phyloP scores from a whole-genome alignment of 2,797 vertebrate species.

The Rhabdomys pumilio region DNA sequence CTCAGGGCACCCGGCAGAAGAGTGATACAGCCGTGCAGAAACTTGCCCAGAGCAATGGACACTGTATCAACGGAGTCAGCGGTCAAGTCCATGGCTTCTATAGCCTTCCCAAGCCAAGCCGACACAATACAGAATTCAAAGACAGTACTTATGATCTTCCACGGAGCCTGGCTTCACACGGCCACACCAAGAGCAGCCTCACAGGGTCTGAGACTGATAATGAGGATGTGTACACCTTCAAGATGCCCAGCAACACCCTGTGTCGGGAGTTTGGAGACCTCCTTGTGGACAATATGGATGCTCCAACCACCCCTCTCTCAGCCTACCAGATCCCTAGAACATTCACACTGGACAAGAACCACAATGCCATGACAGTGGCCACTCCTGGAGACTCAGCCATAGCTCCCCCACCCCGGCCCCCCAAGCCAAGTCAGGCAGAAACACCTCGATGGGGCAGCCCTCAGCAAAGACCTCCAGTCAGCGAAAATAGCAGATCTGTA shows the following conservation, averaged over 20 bases:
- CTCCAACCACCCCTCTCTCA: conserved; percentile 93
- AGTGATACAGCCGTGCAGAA: conserved; percentile 96
- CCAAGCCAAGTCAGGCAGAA: conserved; percentile 94
- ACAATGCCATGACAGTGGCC: conserved; percentile 94
- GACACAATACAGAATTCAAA: conserved; percentile 91
- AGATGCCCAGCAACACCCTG: conserved; percentile 96
- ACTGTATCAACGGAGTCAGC: conserved; percentile 95
- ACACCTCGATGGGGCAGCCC: conserved; percentile 94
- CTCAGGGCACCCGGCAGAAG: conserved; percentile 94
- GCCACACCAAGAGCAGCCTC: conserved; percentile 90
- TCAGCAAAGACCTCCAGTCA: conserved; percentile 90
- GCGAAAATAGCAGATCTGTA: conserved; percentile 89
- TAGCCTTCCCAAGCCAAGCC: conserved; percentile 96
- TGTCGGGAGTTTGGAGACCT: conserved; percentile 93
- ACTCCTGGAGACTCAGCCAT: conserved; percentile 90
- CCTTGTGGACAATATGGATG: conserved; percentile 94
- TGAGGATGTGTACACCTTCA: conserved; percentile 96
- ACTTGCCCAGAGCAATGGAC: conserved; percentile 95
- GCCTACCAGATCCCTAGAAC: conserved; percentile 97
- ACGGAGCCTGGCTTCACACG: conserved; percentile 91
- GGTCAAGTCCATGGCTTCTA: conserved; percentile 96
- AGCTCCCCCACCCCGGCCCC: conserved; percentile 95
- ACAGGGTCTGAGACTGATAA: conserved; percentile 93
- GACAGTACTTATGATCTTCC: conserved; percentile 96
- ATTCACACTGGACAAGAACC: conserved; percentile 97